Evolutionary conservation across 1,140 invertebrate genomes (phyloP), one percentile per base, ranked within the genome.

Genomic region (Macrotrachela quadricornifera): DNA sequence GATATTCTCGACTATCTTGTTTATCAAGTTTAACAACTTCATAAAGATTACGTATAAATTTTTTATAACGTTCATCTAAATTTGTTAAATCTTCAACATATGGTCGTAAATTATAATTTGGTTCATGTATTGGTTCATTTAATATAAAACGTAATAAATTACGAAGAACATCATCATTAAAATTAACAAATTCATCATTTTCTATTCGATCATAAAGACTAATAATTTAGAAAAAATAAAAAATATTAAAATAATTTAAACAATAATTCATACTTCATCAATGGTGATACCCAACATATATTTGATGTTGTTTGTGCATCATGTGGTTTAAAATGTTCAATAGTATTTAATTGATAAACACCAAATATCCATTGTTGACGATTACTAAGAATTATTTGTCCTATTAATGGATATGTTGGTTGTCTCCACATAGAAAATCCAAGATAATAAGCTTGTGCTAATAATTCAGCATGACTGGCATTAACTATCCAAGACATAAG

Each of bases 371-470:
- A 53, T 10, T 53, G 13, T 17, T 39, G 43, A 36, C 51, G 44
- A 40, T 53, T 41, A 41, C 44, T 47, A 17, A 53, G 40, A 14
- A 53, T 13, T 18, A 13, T 46, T 48, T 53, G 51, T 10, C 37
- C 51, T 10, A 53, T n/a, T 10, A 53, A 38, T 16, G 51, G 51
- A 53, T 53, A 53, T 16, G 45, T 53, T 13, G 46, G 36, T 17
- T 53, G 44, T 53, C 46, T 53, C 51, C 51, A 53, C 51, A 53
- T 53, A 1, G 51, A 53, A 47, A 47, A 53, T 11, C 51, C 51
- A 4, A 44, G 9, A 37, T 47, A 53, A 42, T 53, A 53, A 0
- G 51, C 51, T 15, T 53, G 51, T 39, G 51, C 44, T n/a, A 15
- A 40, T 0, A 53, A 18, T 43, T 53, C 51, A 40, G 51, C 51